A percentile compares a stretch with the other conserved stretches of the same genome.
phyloP scores from a whole-genome alignment of 92 coral and sea anemone species.

The Galaxea fascicularis region DNA sequence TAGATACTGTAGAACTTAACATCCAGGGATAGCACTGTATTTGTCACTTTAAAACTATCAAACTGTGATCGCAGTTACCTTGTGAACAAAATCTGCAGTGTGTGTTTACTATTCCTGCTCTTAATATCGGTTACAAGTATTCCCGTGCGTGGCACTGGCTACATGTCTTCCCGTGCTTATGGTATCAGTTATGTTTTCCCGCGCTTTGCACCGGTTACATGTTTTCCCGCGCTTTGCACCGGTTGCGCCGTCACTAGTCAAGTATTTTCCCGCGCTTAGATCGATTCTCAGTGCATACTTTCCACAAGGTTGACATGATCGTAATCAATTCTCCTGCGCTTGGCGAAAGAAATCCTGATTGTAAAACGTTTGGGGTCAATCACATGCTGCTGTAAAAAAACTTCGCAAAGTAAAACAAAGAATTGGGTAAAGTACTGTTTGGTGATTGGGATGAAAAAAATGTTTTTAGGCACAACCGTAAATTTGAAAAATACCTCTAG shows the following conservation, averaged over 20 bases:
- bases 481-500: no score
- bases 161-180: background rate
- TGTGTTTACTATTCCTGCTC: background rate
- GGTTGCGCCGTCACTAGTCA: background rate
- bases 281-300: no score
- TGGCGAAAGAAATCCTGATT: background rate
- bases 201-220: background rate
- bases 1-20: slow-evolving; percentile 81
- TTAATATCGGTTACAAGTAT: background rate
- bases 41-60: no score
- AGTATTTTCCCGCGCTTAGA: background rate
- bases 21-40: slow-evolving; percentile 74
- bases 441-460: background rate
- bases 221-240: background rate
- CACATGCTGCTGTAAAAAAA: background rate
- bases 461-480: no score
- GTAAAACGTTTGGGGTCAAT: background rate
- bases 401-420: background rate
- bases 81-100: background rate
- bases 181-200: background rate
- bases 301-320: no score
- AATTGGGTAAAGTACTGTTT: background rate
- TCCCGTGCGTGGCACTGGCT: background rate
- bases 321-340: background rate
- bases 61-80: no score